Base-by-base conservation (phyloP, 2,113 vertebrate genomes). In the Fregetta grallaria region DNA sequence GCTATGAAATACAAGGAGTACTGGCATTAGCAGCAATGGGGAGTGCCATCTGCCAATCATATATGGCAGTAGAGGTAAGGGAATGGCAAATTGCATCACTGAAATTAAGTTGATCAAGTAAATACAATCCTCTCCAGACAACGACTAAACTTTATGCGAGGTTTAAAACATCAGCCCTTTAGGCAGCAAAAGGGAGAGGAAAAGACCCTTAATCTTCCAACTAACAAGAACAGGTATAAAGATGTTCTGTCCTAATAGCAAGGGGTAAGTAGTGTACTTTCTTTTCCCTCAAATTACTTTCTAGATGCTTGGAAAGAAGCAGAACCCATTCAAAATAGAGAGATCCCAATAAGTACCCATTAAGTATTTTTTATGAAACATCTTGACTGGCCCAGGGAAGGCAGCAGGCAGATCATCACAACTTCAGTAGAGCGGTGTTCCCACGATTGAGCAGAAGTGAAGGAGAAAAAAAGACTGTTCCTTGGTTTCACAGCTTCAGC, bases 401-500 rank as follows among this genome's bases (percentile, higher is more conserved):
- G 63, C 36, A 74, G 58, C 32, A 61, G 73, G 62, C 38, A 72
- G 29, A 27, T 50, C 6, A 2, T 58, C 55, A 50, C 38, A 50
- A 32, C 45, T 82, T 38, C 45, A 88, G 50, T 50, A 90, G 59
- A 56, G 50, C 45, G 32, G 5, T 4, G 25, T 49, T 88, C 20
- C 50, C 42, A 36, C 0, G 0, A 25, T 0, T 30, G 21, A 79
- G 45, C 36, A 86, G 62, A 79, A 58, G 29, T 12, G 32, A 63
- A 68, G 19, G 20, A 17, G 36, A 65, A 34, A 13, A 71, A 21
- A 66, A 40, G 47, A 53, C 21, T 9, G 1, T 53, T 53, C 22
- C 34, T 79, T 73, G 40, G 38, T 80, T 90, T 89, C 62, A 45
- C 29, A 44, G 45, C 20, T 50, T 71, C 68, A 13, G 1, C 22